Base-by-base conservation (phyloP, 2,888 invertebrate genomes). In the Diloba caeruleocephala region DNA sequence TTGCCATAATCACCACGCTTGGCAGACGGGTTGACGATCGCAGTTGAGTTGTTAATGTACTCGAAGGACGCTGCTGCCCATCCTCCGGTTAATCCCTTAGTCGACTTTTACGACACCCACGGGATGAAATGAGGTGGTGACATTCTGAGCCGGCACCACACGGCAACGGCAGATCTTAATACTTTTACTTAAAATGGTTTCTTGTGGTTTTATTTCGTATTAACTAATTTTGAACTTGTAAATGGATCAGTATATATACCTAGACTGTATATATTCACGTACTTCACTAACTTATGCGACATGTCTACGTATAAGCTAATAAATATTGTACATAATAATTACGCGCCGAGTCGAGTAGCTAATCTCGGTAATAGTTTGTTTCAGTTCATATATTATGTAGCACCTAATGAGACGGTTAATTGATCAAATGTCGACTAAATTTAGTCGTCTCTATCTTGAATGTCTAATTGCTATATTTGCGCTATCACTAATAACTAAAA, bases 321-420 rank as follows among this genome's bases (percentile, higher is more conserved):
- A n/a, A n/a, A n/a, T n/a, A n/a, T n/a, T n/a, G n/a, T n/a, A n/a
- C n/a, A n/a, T n/a, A n/a, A n/a, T n/a, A n/a, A n/a, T n/a, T 46
- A 50, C 19, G 28, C 21, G 17, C 13, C n/a, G 7, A 58, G 12
- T 45, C 39, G 15, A 21, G 26, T 31, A 12, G 19, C 23, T 58
- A 55, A 55, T 52, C 70, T 57, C 25, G 0, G 45, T 45, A 52
- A 57, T 59, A 65, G 66, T 54, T 54, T 64, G 53, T 58, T 38
- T 39, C 29, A 25, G 1, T 45, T 70, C 43, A 67, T 67, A 9
- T 45, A 70, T 65, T 59, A 67, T 67, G 59, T 43, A 70, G 8
- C 4, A 12, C 0, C 6, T 55, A 71, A 73, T 37, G 52, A 57
- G 33, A 38, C 52, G 26, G 28, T 45, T 69, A 73, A 69, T 73